Evolutionary conservation across 2,888 invertebrate genomes (phyloP).

Genomic region (Pyrgus malvae): DNA sequence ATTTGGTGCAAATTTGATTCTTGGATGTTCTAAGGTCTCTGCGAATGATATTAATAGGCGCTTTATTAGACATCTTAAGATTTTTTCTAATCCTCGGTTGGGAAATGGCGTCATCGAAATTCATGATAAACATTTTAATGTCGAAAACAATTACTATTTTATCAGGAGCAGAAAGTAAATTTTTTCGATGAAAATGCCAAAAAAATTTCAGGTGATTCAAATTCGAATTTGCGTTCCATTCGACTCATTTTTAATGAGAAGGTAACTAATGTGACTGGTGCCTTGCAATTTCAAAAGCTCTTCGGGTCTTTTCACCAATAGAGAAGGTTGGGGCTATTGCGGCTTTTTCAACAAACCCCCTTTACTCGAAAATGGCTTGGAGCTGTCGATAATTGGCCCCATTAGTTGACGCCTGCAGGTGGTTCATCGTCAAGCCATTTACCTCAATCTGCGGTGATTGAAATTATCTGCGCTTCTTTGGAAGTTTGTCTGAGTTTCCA

Average conservation of each 20-base stretch:
- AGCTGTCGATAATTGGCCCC: conserved; percentile 69
- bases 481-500: no score
- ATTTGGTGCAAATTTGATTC: no score
- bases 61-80: no score
- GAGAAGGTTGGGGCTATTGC: conserved; percentile 40
- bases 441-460: conserved; percentile 3
- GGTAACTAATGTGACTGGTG: conserved; percentile 29
- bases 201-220: conserved; percentile 14
- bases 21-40: no score
- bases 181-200: no score
- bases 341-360: conserved; percentile 47
- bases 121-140: no score
- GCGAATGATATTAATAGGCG: no score
- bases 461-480: conserved; percentile 7
- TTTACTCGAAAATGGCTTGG: conserved; percentile 59
- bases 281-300: conserved; percentile 36
- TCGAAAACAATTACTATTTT: no score
- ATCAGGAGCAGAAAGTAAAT: no score
- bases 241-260: conserved; percentile 17
- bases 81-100: no score
- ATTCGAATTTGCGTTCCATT: conserved; percentile 19
- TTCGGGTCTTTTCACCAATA: conserved; percentile 49
- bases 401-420: conserved; percentile 67
- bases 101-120: no score
- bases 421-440: conserved; percentile 35